Evolutionary conservation across 1,140 invertebrate species (phyloP).

Genomic region (Trinorchestia longiramus): DNA sequence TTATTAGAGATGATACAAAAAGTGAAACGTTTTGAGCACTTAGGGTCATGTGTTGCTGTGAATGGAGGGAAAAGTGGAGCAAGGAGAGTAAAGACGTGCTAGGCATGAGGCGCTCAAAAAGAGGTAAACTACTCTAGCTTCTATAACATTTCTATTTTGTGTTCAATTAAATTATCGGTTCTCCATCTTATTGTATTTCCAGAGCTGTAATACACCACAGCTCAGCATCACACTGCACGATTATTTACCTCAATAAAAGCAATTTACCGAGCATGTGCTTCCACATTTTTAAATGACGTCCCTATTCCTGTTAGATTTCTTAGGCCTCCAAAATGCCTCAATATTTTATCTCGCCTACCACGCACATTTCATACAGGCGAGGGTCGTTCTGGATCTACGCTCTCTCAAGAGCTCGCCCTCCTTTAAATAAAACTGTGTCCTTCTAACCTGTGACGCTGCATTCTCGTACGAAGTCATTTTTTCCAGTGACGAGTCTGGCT

Average conservation of each 20-base stretch:
- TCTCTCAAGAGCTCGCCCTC: not conserved
- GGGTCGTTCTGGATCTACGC: not conserved
- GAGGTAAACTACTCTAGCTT: not conserved
- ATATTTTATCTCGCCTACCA: not conserved
- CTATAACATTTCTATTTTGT: not conserved
- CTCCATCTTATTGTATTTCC: not conserved
- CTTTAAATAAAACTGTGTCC: not conserved
- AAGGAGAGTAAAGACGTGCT: not conserved
- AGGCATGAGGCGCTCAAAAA: not conserved
- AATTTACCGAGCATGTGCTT: not conserved
- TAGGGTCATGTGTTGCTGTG: not conserved
- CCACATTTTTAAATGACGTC: not conserved
- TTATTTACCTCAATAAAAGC: not conserved
- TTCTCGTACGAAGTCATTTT: not conserved
- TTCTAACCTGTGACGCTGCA: not conserved
- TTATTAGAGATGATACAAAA: not conserved
- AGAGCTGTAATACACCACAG: not conserved
- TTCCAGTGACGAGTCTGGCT: not conserved
- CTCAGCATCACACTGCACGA: not conserved
- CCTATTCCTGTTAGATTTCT: not conserved
- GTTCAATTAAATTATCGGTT: not conserved
- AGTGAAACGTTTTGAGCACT: not conserved
- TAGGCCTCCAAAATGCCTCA: not conserved
- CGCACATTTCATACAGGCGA: not conserved
- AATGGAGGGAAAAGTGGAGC: not conserved